phyloP scores from a whole-genome alignment of 2,797 vertebrate genomes.

The Channallabes apus region DNA sequence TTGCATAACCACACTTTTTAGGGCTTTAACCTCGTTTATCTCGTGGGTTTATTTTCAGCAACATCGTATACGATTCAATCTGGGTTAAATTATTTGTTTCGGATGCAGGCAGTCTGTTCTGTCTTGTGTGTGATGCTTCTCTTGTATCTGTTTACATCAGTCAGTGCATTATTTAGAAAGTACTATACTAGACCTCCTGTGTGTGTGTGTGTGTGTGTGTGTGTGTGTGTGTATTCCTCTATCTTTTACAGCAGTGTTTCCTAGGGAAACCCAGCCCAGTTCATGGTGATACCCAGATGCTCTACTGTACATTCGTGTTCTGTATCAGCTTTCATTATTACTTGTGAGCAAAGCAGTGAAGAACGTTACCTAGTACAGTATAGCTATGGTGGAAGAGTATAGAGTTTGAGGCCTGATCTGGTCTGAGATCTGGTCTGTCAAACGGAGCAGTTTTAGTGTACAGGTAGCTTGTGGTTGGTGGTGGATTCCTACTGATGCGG shows the following conservation, averaged over 20 bases:
- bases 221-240: background rate
- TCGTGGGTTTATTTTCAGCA: background rate
- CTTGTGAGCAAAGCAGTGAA: background rate
- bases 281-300: background rate
- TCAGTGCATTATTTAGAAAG: conserved; percentile 8
- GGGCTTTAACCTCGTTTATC: conserved; percentile 27
- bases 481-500: background rate
- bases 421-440: background rate
- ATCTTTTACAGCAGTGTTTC: conserved; percentile 1
- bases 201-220: background rate
- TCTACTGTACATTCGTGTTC: background rate
- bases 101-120: background rate
- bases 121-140: background rate
- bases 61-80: conserved; percentile 16
- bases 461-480: background rate
- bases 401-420: background rate
- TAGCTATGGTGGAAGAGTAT: background rate
- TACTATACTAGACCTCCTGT: background rate
- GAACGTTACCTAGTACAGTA: background rate
- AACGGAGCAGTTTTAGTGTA: background rate
- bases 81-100: conserved; percentile 7
- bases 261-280: background rate
- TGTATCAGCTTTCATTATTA: background rate
- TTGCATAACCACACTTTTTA: conserved; percentile 28
- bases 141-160: background rate